A percentile compares a stretch with the other conserved stretches of the same genome.
Conservation (phyloP, 1,140 invertebrate genomes). For the Saccostrea glomerata region DNA sequence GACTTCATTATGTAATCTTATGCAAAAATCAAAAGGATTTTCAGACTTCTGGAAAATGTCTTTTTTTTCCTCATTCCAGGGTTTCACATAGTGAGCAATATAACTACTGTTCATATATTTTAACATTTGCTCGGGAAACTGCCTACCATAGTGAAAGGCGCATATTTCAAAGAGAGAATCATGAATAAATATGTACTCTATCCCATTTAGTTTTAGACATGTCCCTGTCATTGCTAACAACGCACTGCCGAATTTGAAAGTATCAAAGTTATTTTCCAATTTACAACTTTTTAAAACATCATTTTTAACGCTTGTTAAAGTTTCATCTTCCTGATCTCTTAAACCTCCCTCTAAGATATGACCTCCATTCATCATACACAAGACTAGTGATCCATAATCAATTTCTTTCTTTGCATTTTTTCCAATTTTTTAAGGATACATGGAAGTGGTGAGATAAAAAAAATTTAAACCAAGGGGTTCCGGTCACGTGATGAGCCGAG, state of each 20-base stretch:
- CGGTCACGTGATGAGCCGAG: too few relatives aligned
- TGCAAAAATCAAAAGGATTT: neutral
- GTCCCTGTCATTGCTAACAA: neutral
- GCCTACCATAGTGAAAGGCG: neutral
- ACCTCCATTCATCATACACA: neutral
- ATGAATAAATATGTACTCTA: neutral
- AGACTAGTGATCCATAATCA: neutral
- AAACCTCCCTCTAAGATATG: neutral
- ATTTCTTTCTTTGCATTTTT: neutral
- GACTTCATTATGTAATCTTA: neutral
- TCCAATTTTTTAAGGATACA: neutral
- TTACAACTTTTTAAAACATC: neutral
- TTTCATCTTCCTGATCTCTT: neutral
- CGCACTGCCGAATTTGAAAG: neutral
- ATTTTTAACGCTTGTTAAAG: neutral
- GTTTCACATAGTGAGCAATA: neutral
- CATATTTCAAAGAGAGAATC: neutral
- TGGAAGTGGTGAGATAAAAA: neutral
- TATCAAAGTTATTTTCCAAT: neutral
- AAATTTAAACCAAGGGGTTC: too few relatives aligned
- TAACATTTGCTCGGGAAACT: neutral
- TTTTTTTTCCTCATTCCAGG: neutral
- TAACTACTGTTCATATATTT: neutral
- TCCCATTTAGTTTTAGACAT: neutral
- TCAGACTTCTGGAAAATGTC: neutral